Conservation (phyloP, 2,113 vertebrate genomes). For the Phrynosoma platyrhinos region DNA sequence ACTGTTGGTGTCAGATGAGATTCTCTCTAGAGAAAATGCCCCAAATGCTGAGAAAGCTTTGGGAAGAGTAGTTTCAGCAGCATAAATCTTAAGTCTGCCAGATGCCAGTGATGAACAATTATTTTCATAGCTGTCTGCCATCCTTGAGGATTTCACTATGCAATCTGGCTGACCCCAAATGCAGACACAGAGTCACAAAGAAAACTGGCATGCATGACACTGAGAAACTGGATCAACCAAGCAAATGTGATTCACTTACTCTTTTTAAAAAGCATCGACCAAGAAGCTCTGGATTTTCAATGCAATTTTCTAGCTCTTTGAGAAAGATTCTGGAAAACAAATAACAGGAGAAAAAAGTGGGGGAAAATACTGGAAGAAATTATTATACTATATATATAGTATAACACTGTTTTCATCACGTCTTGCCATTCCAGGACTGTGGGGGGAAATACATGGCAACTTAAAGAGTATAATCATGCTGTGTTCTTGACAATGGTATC, state of each 20-base stretch:
- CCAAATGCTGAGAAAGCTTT: neutral
- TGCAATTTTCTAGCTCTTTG: slow-evolving; percentile 91
- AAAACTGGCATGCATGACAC: neutral
- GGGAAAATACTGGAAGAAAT: slow-evolving; percentile 7
- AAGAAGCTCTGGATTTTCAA: slow-evolving; percentile 90
- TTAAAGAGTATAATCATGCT: neutral
- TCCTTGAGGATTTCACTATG: neutral
- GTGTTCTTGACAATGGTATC: neutral
- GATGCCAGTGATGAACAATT: neutral
- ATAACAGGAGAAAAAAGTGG: slow-evolving; percentile 35
- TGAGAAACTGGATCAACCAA: neutral
- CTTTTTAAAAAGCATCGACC: slow-evolving; percentile 93
- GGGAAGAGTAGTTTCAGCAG: neutral
- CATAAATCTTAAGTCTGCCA: neutral
- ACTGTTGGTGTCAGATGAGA: too few species aligned
- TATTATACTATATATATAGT: neutral
- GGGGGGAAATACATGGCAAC: too few species aligned
- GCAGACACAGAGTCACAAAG: neutral
- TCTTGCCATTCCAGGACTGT: neutral
- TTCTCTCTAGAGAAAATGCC: neutral
- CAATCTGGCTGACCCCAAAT: too few species aligned
- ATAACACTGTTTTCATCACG: neutral
- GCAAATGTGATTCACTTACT: slow-evolving; percentile 78
- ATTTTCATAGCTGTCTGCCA: neutral
- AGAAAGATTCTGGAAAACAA: slow-evolving; percentile 86